These are phyloP conservation scores for Wiebesia pumilae DNA, from an alignment of 1,140 invertebrate genomes.

Conservation along the genomic window DNA sequence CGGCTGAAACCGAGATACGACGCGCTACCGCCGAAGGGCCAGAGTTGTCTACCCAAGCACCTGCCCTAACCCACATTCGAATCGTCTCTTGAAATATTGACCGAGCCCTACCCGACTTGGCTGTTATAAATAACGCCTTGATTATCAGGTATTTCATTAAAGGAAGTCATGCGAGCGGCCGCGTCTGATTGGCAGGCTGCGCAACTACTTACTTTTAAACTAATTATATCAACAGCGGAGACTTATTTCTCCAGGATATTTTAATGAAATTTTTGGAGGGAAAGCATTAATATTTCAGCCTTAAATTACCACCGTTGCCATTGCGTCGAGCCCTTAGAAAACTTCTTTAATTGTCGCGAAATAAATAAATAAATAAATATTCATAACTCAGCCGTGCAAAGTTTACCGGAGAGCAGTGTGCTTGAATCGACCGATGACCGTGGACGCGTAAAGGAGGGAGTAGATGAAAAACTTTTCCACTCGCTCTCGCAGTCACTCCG, in stretches of 20 bases:
- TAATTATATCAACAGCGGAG: too few relatives aligned
- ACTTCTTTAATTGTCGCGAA: background rate
- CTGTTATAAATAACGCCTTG: background rate
- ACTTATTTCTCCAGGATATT: too few relatives aligned
- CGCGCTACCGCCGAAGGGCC: too few relatives aligned
- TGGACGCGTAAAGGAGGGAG: constrained; percentile 7
- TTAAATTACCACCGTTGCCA: too few relatives aligned
- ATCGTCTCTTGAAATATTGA: background rate
- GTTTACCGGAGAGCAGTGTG: too few relatives aligned
- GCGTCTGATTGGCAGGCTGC: too few relatives aligned
- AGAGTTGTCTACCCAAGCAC: background rate
- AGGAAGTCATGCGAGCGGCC: too few relatives aligned
- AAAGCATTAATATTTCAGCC: too few relatives aligned
- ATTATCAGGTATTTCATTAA: background rate
- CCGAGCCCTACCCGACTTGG: background rate
- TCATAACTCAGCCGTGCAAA: constrained; percentile 20
- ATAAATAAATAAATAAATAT: constrained; percentile 40
- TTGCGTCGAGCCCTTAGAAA: background rate
- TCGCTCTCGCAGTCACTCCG: constrained; percentile 35
- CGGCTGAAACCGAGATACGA: background rate
- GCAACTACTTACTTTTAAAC: too few relatives aligned
- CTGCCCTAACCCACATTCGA: background rate
- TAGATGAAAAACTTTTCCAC: constrained; percentile 51
- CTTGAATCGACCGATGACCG: too few relatives aligned
- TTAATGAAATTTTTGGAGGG: too few relatives aligned